Percentiles rank a stretch among this genome's conserved stretches.
These are phyloP conservation scores for Chrysodeixis includens DNA, from an alignment of 2,888 invertebrate species.

Conservation along the genomic window DNA sequence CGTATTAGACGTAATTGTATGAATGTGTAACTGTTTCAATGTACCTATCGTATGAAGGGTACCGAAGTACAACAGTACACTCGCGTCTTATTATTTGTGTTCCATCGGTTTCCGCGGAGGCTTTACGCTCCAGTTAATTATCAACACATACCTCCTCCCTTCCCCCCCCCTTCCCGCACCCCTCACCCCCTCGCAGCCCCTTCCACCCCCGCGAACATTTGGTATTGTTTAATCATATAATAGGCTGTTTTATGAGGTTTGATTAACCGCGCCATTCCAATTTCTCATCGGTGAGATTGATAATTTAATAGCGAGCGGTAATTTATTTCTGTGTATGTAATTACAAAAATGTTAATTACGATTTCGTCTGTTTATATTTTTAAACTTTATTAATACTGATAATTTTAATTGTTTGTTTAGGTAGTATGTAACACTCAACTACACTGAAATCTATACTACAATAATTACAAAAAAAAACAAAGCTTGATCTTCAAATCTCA, in stretches of 20 bases:
- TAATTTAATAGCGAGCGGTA: background rate
- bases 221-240: constrained; percentile 1
- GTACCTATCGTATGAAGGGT: background rate
- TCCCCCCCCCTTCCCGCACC: background rate
- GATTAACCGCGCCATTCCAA: constrained; percentile 1
- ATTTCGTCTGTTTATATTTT: background rate
- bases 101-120: background rate
- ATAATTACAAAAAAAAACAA: no score
- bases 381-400: background rate
- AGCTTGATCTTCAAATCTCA: no score
- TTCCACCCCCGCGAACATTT: background rate
- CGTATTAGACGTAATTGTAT: background rate
- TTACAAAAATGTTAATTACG: background rate
- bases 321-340: background rate
- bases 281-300: background rate
- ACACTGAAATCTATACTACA: no score
- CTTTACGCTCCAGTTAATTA: background rate
- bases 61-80: background rate
- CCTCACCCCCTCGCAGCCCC: background rate
- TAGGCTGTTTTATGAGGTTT: constrained; percentile 1
- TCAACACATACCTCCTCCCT: background rate
- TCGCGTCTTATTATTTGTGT: constrained; percentile 1
- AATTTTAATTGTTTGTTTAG: no score
- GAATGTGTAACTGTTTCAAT: background rate
- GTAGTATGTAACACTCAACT: no score